Evolutionary conservation across 1,140 invertebrate species (phyloP), one percentile per base, ranked within the genome.

Genomic region (Charaxes varanes): DNA sequence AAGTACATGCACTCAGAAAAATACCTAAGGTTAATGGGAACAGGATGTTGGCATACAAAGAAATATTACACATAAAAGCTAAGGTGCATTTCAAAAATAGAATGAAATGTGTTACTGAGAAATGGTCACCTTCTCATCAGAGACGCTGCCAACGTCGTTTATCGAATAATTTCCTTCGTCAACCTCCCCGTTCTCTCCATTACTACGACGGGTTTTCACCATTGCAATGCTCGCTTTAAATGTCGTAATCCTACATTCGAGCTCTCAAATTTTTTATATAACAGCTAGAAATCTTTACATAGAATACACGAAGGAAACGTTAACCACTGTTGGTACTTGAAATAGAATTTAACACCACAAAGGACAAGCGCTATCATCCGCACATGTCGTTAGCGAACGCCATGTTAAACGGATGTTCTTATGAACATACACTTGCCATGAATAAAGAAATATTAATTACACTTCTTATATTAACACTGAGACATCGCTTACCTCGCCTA

Each of bases 191-290:
- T 84, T 85, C 63, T 83, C 82, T 67, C 82, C 70, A 45, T 79
- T 81, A 76, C 81, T 85, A 62, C 82, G 78, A 56, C 82, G 74
- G 61, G 82, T 85, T 82, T 85, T 85, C 66, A 85, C 82, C 82
- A 85, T 82, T 63, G 74, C 64, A 62, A 62, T 66, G 50, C 22
- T 31, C 47, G 40, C 47, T 37, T 63, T 36, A 54, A 62, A 58
- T 55, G 57, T 55, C 56, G 56, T 68, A 66, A 66, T 55, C 50
- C 48, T 65, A 70, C 67, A 64, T 62, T 59, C 38, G 61, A 72
- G 37, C 53, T 41, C 52, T 54, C 54, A 54, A 61, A 58, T 53
- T 22, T 38, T 61, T 71, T 73, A 70, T 61, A 51, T 76, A 73
- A 73, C 41, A 62, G 33, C 35, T 46, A 23, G 50, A 54, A 53